Evolutionary conservation across 1,140 invertebrate genomes (phyloP), one percentile per base, ranked within the genome.

Genomic region (Danaus plexippus): DNA sequence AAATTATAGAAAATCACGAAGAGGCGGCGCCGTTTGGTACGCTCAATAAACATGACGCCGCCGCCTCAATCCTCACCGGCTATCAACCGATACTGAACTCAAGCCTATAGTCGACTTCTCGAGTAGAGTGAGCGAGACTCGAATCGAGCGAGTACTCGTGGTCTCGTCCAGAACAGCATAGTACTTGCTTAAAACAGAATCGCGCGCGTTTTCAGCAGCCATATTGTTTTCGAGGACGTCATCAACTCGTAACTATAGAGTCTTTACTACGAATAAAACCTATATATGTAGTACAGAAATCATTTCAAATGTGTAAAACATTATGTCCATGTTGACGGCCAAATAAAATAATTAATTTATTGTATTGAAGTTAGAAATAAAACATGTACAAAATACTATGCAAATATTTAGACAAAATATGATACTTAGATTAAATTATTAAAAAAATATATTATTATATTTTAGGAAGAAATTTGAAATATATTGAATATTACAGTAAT

Each of bases 61-160:
- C 83, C 83, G 77, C 80, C 80, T 83, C n/a, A n/a, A n/a, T n/a
- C n/a, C n/a, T n/a, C 80, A 66, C 80, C 80, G 80, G 80, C 78
- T 83, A 77, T 82, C 77, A 83, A 81, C 83, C 80, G 79, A 77
- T 83, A 86, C 83, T 86, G 74, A 86, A 80, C 78, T 77, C 52
- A 42, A 43, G 57, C 47, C 45, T 50, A 40, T 51, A 49, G 46
- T 58, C 60, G 60, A 62, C 58, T 64, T 57, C 63, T 65, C 59
- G 55, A 67, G 54, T 61, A 60, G 63, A 65, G 66, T 68, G 59
- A 64, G 55, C 59, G 57, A 64, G 57, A 59, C 61, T 71, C 69
- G 67, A 71, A 51, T 65, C 60, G 69, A n/a, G n/a, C n/a, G n/a
- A 72, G 69, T 73, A 69, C 64, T 69, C 66, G 61, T 71, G 69